phyloP scores from a whole-genome alignment of 2,797 vertebrate genomes.

The Acestrorhynchus altus region DNA sequence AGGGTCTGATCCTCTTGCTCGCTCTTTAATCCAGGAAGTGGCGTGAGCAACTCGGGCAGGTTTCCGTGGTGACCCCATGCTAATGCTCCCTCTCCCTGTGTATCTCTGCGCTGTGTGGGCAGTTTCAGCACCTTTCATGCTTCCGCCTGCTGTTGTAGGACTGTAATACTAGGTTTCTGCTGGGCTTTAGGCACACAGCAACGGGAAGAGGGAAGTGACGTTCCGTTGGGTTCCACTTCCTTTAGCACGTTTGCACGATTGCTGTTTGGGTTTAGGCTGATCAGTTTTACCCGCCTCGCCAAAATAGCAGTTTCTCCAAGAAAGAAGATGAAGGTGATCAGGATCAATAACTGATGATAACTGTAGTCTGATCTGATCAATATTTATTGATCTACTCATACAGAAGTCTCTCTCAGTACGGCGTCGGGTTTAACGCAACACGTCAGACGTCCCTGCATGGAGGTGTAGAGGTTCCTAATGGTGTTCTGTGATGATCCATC shows the following conservation, averaged over 20 bases:
- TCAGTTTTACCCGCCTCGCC: too few species aligned
- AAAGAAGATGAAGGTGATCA: too few species aligned
- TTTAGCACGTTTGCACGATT: too few species aligned
- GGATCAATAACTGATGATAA: too few species aligned
- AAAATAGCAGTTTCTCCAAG: too few species aligned
- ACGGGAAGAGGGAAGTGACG: slow-evolving; percentile 23
- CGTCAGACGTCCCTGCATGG: too few species aligned
- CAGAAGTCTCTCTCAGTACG: too few species aligned
- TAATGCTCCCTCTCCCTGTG: slow-evolving; percentile 32
- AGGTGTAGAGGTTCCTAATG: too few species aligned
- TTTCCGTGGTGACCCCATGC: slow-evolving; percentile 46
- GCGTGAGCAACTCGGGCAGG: slow-evolving; percentile 32
- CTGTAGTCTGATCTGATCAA: too few species aligned
- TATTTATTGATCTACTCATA: too few species aligned
- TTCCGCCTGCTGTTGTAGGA: neutral
- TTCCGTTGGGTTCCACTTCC: slow-evolving; percentile 24
- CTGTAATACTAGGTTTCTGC: neutral
- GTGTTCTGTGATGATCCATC: too few species aligned
- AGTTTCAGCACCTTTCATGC: neutral
- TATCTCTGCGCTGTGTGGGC: slow-evolving; percentile 11
- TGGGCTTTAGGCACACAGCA: neutral
- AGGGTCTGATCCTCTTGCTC: slow-evolving; percentile 33
- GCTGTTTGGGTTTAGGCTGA: neutral
- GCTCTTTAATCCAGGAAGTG: slow-evolving; percentile 53
- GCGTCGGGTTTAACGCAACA: too few species aligned